phyloP scores from a whole-genome alignment of 2,888 invertebrate species.

The Drosophila helvetica region DNA sequence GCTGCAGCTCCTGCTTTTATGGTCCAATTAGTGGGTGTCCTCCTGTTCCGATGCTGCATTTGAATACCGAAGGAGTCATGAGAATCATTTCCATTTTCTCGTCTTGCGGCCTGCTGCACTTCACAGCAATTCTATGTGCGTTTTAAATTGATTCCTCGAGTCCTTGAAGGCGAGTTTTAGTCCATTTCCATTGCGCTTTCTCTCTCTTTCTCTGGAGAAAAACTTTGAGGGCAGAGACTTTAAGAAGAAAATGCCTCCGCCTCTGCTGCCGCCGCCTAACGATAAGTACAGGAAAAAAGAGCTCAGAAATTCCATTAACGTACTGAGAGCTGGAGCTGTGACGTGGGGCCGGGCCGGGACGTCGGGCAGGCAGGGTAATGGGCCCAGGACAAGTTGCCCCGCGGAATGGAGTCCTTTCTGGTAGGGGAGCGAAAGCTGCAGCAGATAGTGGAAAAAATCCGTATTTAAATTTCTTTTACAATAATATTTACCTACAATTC shows the following conservation, averaged over 20 bases:
- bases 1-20: no score
- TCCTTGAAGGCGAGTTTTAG: conserved; percentile 40
- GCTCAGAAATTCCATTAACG: conserved; percentile 52
- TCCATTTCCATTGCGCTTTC: conserved; percentile 42
- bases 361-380: conserved; percentile 24
- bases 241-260: conserved; percentile 25
- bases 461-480: conserved; percentile 70
- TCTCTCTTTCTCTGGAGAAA: conserved; percentile 1
- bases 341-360: neutral
- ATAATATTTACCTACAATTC: conserved; percentile 77
- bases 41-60: conserved; percentile 10
- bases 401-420: neutral
- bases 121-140: conserved; percentile 35
- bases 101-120: conserved; percentile 40
- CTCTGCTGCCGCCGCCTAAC: conserved; percentile 2
- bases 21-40: conserved; percentile 17
- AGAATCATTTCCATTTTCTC: conserved; percentile 14
- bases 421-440: conserved; percentile 5
- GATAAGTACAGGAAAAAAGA: conserved; percentile 33
- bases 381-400: conserved; percentile 30
- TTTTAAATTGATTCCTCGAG: conserved; percentile 44
- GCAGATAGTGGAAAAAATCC: conserved; percentile 66
- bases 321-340: conserved; percentile 20
- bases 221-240: conserved; percentile 38
- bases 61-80: conserved; percentile 17